Evolutionary conservation across 2,888 invertebrate species (phyloP).

Genomic region (Anodontia alba): DNA sequence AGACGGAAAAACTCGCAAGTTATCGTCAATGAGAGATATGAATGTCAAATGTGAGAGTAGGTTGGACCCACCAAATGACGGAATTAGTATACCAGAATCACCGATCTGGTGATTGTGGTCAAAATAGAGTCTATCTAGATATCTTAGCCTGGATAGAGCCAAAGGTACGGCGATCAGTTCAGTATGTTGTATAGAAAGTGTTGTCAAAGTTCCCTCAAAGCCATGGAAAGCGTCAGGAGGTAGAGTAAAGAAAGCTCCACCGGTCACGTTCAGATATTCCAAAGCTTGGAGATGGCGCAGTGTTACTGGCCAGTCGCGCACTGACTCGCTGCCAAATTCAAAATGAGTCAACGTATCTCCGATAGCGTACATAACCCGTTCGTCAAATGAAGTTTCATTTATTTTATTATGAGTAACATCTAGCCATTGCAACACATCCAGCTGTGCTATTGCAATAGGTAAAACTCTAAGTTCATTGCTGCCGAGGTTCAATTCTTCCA

Average conservation of each 20-base stretch:
- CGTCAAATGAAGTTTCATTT: constrained; percentile 42
- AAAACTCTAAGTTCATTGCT: constrained; percentile 46
- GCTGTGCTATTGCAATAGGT: constrained; percentile 39
- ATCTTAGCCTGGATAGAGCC: constrained; percentile 53
- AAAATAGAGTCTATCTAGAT: constrained; percentile 50
- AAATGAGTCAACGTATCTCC: constrained; percentile 55
- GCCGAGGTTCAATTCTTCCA: constrained; percentile 43
- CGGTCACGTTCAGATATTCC: constrained; percentile 49
- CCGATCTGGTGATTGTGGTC: constrained; percentile 65
- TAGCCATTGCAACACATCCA: constrained; percentile 37
- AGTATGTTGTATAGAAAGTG: constrained; percentile 60
- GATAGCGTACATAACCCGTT: constrained; percentile 50
- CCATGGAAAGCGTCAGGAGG: constrained; percentile 66
- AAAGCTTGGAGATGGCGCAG: constrained; percentile 59
- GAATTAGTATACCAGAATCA: constrained; percentile 63
- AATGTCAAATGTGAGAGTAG: constrained; percentile 46
- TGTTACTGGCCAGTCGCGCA: constrained; percentile 57
- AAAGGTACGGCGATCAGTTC: constrained; percentile 62
- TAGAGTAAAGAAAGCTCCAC: constrained; percentile 53
- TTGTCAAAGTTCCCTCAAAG: constrained; percentile 64
- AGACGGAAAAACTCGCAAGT: constrained; percentile 62
- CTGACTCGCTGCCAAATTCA: constrained; percentile 47
- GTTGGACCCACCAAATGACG: constrained; percentile 45
- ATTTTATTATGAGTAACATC: constrained; percentile 62
- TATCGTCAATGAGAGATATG: constrained; percentile 60